Evolutionary conservation across 2,888 invertebrate genomes (phyloP).

Genomic region (Platypus cylindrus): DNA sequence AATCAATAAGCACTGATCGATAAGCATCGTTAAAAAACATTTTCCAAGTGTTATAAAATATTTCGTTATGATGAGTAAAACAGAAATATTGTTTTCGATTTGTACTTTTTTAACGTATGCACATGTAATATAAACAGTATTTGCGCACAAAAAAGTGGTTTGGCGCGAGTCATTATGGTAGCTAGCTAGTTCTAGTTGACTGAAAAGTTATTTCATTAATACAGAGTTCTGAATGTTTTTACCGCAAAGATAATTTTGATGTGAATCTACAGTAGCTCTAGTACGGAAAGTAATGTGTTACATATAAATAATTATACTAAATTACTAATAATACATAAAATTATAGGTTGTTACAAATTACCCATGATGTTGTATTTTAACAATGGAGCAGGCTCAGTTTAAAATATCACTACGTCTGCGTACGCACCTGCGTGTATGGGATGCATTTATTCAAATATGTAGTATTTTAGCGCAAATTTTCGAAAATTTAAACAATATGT

Average conservation of each 20-base stretch:
- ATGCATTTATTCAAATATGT: constrained; percentile 37
- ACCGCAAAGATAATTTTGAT: too few species aligned
- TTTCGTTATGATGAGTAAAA: neutral
- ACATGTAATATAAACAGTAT: constrained; percentile 30
- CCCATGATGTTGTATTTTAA: too few species aligned
- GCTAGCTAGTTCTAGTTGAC: constrained; percentile 3
- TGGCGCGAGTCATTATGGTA: constrained; percentile 28
- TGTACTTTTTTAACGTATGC: constrained; percentile 28
- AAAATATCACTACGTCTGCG: constrained; percentile 84
- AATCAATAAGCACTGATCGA: too few species aligned
- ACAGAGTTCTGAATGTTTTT: too few species aligned
- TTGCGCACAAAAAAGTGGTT: constrained; percentile 29
- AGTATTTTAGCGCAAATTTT: constrained; percentile 32
- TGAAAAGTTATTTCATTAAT: too few species aligned
- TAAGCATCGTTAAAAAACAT: too few species aligned
- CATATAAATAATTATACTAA: too few species aligned
- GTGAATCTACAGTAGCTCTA: too few species aligned
- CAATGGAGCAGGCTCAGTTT: constrained; percentile 73
- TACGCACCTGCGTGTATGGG: constrained; percentile 84
- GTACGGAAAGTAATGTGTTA: too few species aligned
- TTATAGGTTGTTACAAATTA: too few species aligned
- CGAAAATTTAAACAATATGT: constrained; percentile 21
- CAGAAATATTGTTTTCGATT: constrained; percentile 10
- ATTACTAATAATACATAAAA: too few species aligned
- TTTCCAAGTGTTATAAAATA: too few species aligned